These are phyloP conservation scores for Vanessa atalanta DNA, from an alignment of 1,140 invertebrate species.

Conservation along the genomic window DNA sequence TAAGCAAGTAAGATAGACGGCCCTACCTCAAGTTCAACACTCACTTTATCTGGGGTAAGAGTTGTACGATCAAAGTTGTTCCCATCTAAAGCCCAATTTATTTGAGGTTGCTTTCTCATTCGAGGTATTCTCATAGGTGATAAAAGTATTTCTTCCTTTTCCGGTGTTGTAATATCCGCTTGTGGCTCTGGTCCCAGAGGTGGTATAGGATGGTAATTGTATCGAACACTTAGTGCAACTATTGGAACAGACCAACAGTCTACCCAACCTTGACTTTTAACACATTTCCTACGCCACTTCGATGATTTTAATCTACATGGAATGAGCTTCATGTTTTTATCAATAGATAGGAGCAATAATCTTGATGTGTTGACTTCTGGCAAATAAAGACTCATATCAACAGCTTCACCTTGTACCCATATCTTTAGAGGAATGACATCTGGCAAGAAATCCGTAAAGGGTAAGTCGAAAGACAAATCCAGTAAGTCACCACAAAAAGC, in stretches of 20 bases:
- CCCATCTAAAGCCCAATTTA: conserved; percentile 84
- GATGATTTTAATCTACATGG: conserved; percentile 79
- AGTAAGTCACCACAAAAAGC: conserved; percentile 96
- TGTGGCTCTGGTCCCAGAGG: conserved; percentile 92
- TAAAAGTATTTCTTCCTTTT: conserved; percentile 95
- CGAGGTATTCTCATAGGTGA: conserved; percentile 94
- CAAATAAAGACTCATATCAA: conserved; percentile 93
- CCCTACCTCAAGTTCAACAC: conserved; percentile 95
- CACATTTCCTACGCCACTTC: conserved; percentile 94
- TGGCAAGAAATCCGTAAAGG: conserved; percentile 95
- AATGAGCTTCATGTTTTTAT: conserved; percentile 93
- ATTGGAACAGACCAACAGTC: conserved; percentile 98
- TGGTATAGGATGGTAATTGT: conserved; percentile 95
- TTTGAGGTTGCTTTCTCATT: conserved; percentile 85
- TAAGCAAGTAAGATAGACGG: conserved; percentile 94
- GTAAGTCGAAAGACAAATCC: conserved; percentile 95
- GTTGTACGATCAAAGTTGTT: conserved; percentile 93
- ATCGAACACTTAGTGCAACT: conserved; percentile 93
- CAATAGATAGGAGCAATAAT: conserved; percentile 90
- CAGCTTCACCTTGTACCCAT: conserved; percentile 96
- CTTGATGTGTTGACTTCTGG: conserved; percentile 95
- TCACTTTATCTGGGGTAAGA: conserved; percentile 92
- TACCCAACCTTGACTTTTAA: conserved; percentile 91
- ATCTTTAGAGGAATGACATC: conserved; percentile 92
- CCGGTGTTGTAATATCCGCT: conserved; percentile 95